Percentiles rank a stretch among this genome's conserved stretches.
Conservation (phyloP, 1,140 invertebrate species). For the Drosophila seguyi region DNA sequence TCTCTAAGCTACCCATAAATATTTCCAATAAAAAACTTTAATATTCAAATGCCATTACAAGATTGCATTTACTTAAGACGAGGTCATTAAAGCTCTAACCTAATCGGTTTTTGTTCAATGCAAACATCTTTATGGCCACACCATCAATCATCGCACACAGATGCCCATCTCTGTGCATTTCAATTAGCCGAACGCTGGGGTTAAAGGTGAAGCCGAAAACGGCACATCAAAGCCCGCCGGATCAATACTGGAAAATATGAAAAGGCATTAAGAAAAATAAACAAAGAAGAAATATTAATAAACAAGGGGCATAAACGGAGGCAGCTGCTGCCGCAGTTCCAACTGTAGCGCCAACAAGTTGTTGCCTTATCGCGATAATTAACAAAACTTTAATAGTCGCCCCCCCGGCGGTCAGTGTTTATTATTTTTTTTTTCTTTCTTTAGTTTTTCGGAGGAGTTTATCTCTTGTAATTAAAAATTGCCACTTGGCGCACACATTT, state of each 20-base stretch:
- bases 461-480: constrained; percentile 67
- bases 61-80: constrained; percentile 16
- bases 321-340: constrained; percentile 30
- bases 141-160: constrained; percentile 41
- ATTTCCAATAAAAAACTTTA: constrained; percentile 7
- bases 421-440: constrained; percentile 15
- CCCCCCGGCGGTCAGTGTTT: constrained; percentile 38
- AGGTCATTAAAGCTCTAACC: constrained; percentile 11
- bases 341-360: constrained; percentile 44
- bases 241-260: constrained; percentile 13
- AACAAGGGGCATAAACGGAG: constrained; percentile 32
- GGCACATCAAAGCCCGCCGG: constrained; percentile 39
- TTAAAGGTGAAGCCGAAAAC: constrained; percentile 30
- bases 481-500: constrained; percentile 69
- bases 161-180: constrained; percentile 43
- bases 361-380: constrained; percentile 71
- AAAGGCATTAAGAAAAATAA: constrained; percentile 7
- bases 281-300: constrained; percentile 30
- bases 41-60: constrained; percentile 4
- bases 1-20: not conserved
- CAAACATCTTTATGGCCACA: constrained; percentile 39
- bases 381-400: constrained; percentile 58
- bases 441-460: constrained; percentile 32
- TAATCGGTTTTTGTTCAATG: constrained; percentile 15
- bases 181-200: constrained; percentile 38